These are phyloP conservation scores for Hiodon tergisus DNA, from an alignment of 2,113 vertebrate species.

Conservation along the genomic window DNA sequence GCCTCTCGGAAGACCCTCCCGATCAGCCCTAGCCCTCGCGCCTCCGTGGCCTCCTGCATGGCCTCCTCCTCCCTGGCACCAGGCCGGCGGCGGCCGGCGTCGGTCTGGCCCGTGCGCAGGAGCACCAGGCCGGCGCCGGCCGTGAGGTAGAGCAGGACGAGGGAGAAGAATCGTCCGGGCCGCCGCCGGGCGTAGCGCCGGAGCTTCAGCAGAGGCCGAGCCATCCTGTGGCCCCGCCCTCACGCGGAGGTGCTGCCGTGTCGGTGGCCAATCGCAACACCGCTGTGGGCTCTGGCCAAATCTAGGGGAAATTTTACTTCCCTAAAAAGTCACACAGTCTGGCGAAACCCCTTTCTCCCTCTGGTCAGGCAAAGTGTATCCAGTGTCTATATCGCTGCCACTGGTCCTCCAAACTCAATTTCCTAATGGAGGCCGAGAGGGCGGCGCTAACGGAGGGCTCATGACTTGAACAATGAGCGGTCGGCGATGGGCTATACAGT, in stretches of 20 bases:
- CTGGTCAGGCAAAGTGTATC: neutral
- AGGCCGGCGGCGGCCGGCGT: slow-evolving; percentile 38
- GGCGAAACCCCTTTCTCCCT: neutral
- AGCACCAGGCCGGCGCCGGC: slow-evolving; percentile 67
- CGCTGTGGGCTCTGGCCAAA: neutral
- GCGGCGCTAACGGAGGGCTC: neutral
- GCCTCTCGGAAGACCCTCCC: slow-evolving; percentile 48
- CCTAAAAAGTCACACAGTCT: neutral
- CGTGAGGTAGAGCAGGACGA: slow-evolving; percentile 66
- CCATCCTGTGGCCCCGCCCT: slow-evolving; percentile 50
- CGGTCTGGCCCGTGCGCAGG: slow-evolving; percentile 58
- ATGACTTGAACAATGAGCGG: neutral
- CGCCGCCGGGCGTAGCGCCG: slow-evolving; percentile 68
- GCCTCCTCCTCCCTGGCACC: neutral
- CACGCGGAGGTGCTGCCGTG: neutral
- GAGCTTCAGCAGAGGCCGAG: slow-evolving; percentile 67
- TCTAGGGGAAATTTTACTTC: neutral
- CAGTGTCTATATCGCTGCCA: neutral
- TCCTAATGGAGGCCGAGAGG: no score
- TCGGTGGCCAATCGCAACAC: neutral
- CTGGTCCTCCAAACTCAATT: neutral
- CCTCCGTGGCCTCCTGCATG: slow-evolving; percentile 25
- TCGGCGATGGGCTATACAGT: no score
- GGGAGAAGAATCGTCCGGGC: slow-evolving; percentile 66
- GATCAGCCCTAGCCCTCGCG: slow-evolving; percentile 53